Evolutionary conservation across 2,888 invertebrate genomes (phyloP).

Genomic region (Lacanobia oleracea): DNA sequence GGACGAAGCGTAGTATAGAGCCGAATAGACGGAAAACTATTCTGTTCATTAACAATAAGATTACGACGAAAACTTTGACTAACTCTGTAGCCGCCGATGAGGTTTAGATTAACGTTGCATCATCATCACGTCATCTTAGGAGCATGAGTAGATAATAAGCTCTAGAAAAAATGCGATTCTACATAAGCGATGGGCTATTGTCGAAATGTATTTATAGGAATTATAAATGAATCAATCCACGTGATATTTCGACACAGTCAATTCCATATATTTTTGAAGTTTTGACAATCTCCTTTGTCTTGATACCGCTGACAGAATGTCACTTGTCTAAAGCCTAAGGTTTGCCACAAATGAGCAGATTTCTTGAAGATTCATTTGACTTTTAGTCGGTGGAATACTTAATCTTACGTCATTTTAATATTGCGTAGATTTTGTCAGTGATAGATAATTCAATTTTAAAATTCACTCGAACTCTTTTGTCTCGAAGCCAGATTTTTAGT

Average conservation of each 20-base stretch:
- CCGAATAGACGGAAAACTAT: conserved; percentile 89
- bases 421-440: conserved; percentile 20
- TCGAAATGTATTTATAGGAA: no score
- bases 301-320: no score
- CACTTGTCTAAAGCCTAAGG: neutral
- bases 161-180: no score
- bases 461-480: conserved; percentile 2
- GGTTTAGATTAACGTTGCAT: conserved; percentile 65
- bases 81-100: conserved; percentile 72
- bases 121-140: conserved; percentile 53
- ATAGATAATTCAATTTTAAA: conserved; percentile 21
- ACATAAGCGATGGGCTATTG: no score
- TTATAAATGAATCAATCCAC: no score
- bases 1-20: conserved; percentile 84
- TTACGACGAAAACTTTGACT: conserved; percentile 78
- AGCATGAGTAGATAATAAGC: conserved; percentile 31
- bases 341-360: conserved; percentile 16
- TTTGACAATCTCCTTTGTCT: no score
- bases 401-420: conserved; percentile 10
- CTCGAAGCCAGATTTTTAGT: conserved; percentile 6
- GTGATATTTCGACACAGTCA: no score
- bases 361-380: neutral
- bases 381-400: conserved; percentile 9
- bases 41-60: conserved; percentile 88
- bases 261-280: no score